These are phyloP conservation scores for Halcyon smyrnensis DNA, from an alignment of 2,797 vertebrate genomes.

Conservation along the genomic window DNA sequence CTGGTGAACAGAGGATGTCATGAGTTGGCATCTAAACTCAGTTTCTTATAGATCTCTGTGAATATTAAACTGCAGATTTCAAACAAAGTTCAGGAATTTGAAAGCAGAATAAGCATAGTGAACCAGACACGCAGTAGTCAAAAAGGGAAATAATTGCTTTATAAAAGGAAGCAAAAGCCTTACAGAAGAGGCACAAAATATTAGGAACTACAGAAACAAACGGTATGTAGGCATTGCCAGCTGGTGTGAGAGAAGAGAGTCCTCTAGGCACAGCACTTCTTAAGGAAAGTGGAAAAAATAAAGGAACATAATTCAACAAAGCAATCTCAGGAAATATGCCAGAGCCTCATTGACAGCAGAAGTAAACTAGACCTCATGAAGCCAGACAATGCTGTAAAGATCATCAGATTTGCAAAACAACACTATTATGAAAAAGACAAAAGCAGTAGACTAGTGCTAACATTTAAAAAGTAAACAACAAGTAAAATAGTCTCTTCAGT, in stretches of 20 bases:
- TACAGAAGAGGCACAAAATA: neutral
- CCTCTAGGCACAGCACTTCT: neutral
- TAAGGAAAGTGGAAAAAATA: slow-evolving; percentile 11
- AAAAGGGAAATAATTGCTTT: neutral
- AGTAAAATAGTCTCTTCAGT: neutral
- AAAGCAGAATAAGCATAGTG: neutral
- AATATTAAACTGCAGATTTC: neutral
- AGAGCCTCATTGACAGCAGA: slow-evolving; percentile 34
- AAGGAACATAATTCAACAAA: slow-evolving; percentile 3
- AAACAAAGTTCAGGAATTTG: neutral
- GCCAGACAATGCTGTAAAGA: slow-evolving; percentile 32
- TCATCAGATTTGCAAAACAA: slow-evolving; percentile 27
- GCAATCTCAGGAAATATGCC: slow-evolving; percentile 23
- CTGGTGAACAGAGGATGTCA: neutral
- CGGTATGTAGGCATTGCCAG: neutral
- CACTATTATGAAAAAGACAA: slow-evolving; percentile 28
- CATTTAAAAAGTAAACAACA: slow-evolving; percentile 40
- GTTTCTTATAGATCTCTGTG: neutral
- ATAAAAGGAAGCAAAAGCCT: neutral
- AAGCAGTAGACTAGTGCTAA: slow-evolving; percentile 30
- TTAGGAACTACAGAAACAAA: neutral
- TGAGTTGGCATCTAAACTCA: neutral
- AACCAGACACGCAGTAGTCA: neutral
- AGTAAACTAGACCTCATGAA: slow-evolving; percentile 54
- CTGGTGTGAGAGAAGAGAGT: slow-evolving; percentile 15